phyloP scores from a whole-genome alignment of 2,888 invertebrate species.

The Philaethria dido region DNA sequence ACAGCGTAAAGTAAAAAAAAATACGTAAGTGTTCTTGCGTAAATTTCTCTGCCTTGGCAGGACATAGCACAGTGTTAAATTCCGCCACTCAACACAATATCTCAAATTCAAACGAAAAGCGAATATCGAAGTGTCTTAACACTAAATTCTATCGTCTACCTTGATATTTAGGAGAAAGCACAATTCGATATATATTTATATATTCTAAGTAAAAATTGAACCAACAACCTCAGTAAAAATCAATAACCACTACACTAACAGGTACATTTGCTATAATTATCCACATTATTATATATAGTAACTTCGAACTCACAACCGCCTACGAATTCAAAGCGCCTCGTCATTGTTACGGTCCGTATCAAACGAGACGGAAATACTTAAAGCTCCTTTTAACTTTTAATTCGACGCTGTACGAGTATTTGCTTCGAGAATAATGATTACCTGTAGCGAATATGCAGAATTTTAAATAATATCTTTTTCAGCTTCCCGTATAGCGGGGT shows the following conservation, averaged over 20 bases:
- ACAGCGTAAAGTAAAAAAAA: too few species aligned
- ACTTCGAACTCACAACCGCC: conserved; percentile 21
- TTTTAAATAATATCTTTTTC: too few species aligned
- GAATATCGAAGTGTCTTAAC: too few species aligned
- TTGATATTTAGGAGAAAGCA: too few species aligned
- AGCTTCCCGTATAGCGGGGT: too few species aligned
- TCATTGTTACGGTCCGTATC: conserved; percentile 20
- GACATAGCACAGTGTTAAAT: too few species aligned
- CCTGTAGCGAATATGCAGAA: conserved; percentile 3
- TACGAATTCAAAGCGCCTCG: conserved; percentile 23
- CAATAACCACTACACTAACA: neutral
- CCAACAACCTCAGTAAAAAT: neutral
- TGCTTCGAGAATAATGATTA: conserved; percentile 30
- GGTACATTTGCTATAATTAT: neutral
- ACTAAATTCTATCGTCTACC: too few species aligned
- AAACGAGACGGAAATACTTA: conserved; percentile 31
- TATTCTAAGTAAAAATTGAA: neutral
- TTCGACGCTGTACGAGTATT: conserved; percentile 31
- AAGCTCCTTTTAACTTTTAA: conserved; percentile 31
- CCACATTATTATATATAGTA: neutral
- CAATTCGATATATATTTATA: too few species aligned
- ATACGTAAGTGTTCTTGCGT: too few species aligned
- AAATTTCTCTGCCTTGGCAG: too few species aligned
- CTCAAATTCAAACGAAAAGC: too few species aligned
- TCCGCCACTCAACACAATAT: too few species aligned